Evolutionary conservation across 2,797 vertebrate species (phyloP).

Genomic region (Pogonophryne albipinna): DNA sequence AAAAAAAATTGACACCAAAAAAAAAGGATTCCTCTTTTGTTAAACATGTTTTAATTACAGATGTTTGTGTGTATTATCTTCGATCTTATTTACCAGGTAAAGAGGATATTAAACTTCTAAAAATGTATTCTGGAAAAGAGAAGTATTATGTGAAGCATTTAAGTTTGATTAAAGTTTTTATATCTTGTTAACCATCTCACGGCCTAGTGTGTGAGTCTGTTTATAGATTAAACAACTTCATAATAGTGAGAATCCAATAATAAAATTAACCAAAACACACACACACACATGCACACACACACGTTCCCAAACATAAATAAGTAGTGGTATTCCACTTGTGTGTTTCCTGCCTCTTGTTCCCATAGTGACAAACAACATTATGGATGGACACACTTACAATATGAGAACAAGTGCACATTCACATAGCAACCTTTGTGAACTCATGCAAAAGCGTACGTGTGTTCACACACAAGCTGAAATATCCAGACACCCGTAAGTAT

Average conservation of each 20-base stretch:
- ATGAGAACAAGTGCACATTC: constrained; percentile 34
- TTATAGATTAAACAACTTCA: background rate
- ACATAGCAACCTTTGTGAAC: constrained; percentile 42
- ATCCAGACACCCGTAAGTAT: background rate
- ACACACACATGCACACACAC: background rate
- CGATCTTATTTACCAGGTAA: background rate
- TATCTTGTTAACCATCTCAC: background rate
- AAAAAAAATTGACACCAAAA: background rate
- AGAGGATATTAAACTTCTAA: background rate
- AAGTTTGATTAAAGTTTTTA: background rate
- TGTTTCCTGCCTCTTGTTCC: constrained; percentile 52
- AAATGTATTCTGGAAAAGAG: too few relatives aligned
- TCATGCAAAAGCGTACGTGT: constrained; percentile 31
- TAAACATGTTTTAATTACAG: background rate
- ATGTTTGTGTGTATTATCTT: background rate
- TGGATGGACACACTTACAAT: constrained; percentile 41
- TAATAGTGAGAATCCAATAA: background rate
- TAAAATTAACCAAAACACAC: background rate
- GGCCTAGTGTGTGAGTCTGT: too few relatives aligned
- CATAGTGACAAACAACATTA: constrained; percentile 50
- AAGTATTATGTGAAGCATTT: too few relatives aligned
- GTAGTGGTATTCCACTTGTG: constrained; percentile 27
- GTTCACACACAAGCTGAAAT: constrained; percentile 1
- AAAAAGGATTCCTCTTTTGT: background rate
- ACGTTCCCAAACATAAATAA: background rate